Evolutionary conservation across 2,888 invertebrate species (phyloP).

Genomic region (Podotricha telesiphe): DNA sequence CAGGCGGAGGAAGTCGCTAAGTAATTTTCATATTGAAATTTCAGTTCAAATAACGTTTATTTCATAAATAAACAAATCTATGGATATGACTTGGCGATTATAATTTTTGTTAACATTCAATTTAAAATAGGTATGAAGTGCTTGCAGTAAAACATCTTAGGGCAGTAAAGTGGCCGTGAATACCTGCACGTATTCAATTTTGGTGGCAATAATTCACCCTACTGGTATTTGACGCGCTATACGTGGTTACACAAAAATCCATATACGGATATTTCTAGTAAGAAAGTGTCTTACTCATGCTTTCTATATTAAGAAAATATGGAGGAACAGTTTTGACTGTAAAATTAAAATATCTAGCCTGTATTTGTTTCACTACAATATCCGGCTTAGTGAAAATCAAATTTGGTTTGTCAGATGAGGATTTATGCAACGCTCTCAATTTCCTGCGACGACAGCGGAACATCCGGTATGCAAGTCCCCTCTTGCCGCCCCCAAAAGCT

Average conservation of each 20-base stretch:
- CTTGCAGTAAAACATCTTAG: conserved; percentile 48
- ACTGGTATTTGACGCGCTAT: conserved; percentile 61
- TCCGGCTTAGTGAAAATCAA: conserved; percentile 82
- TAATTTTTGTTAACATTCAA: neutral
- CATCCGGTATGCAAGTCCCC: conserved; percentile 71
- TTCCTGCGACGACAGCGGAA: conserved; percentile 80
- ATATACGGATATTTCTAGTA: conserved; percentile 59
- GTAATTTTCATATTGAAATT: conserved; percentile 78
- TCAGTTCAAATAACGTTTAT: conserved; percentile 68
- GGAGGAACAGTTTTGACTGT: conserved; percentile 43
- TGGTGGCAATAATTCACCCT: conserved; percentile 73
- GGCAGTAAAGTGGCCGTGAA: conserved; percentile 60
- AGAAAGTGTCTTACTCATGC: conserved; percentile 49
- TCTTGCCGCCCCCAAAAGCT: conserved; percentile 40
- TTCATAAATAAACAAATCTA: conserved; percentile 50
- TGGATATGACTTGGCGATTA: neutral
- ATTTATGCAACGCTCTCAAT: conserved; percentile 83
- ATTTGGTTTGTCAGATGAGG: conserved; percentile 80
- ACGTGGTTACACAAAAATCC: conserved; percentile 56
- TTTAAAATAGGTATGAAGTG: conserved; percentile 34
- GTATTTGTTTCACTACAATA: conserved; percentile 80
- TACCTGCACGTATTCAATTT: conserved; percentile 78
- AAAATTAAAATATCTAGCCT: conserved; percentile 62
- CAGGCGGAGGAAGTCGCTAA: conserved; percentile 65
- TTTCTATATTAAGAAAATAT: conserved; percentile 22